Conservation (phyloP, 1,140 invertebrate species). For the Limonius californicus region DNA sequence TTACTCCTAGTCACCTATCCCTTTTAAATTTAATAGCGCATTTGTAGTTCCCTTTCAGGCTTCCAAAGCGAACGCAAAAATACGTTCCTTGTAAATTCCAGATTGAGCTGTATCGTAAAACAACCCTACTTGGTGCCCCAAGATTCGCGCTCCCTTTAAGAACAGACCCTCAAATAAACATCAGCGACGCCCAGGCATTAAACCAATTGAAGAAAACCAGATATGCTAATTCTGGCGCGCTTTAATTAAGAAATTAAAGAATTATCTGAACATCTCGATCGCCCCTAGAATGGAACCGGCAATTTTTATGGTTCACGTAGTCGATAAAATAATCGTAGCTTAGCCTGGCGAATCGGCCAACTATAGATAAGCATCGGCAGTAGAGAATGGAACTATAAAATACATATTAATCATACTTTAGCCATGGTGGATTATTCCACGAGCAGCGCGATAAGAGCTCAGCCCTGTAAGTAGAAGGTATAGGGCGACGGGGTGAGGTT, state of each 20-base stretch:
- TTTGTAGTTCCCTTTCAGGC: too few species aligned
- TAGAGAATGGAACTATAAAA: conserved; percentile 28
- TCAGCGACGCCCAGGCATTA: background rate
- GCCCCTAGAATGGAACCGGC: background rate
- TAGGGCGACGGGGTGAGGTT: background rate
- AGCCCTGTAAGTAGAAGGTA: background rate
- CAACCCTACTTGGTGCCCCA: too few species aligned
- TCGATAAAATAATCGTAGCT: background rate
- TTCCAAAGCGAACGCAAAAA: too few species aligned
- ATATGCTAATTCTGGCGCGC: background rate
- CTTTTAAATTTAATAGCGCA: too few species aligned
- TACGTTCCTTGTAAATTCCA: too few species aligned
- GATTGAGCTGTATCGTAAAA: background rate
- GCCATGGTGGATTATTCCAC: conserved; percentile 33
- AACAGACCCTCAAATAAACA: too few species aligned
- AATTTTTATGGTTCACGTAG: background rate
- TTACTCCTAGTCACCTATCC: too few species aligned
- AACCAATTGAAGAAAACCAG: background rate
- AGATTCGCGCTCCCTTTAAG: background rate
- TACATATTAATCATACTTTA: conserved; percentile 37
- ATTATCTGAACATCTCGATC: background rate
- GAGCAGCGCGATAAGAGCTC: conserved; percentile 29
- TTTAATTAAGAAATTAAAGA: conserved; percentile 2
- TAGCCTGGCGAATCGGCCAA: background rate
- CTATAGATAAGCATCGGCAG: conserved; percentile 9